A percentile compares a stretch with the other conserved stretches of the same genome.
Conservation (phyloP, 2,888 invertebrate genomes). For the Tiliacea aurago region DNA sequence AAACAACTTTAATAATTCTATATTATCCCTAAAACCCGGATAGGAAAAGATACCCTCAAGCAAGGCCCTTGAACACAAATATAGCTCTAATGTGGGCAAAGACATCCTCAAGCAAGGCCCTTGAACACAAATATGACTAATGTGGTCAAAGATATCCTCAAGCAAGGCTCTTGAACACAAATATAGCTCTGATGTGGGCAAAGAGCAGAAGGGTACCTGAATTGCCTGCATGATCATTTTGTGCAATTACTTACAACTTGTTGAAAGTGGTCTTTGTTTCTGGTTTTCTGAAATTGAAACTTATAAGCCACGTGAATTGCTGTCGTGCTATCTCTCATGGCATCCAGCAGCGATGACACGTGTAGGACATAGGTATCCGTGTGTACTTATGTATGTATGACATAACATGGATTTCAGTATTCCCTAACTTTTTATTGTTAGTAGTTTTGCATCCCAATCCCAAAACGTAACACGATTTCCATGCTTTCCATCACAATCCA, state of each 20-base stretch:
- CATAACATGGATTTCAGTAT: not conserved
- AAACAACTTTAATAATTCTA: not conserved
- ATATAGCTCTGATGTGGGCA: not conserved
- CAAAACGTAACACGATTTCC: not conserved
- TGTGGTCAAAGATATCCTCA: too few species aligned
- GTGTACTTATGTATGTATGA: not conserved
- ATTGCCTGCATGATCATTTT: too few species aligned
- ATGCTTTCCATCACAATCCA: not conserved
- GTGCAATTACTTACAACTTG: not conserved
- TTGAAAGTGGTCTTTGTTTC: not conserved
- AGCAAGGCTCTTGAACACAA: not conserved
- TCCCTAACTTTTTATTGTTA: not conserved
- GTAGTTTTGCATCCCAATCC: not conserved
- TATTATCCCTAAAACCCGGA: not conserved
- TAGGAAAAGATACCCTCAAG: not conserved
- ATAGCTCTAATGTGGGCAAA: not conserved
- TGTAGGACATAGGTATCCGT: not conserved
- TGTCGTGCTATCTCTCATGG: not conserved
- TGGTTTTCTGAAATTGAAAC: not conserved
- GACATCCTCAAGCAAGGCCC: not conserved
- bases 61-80: not conserved
- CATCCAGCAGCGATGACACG: too few species aligned
- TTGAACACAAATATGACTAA: not conserved
- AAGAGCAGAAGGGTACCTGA: not conserved
- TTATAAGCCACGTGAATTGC: not conserved